Base-by-base conservation (phyloP, 2,888 invertebrate genomes). In the Eretmocerus hayati region DNA sequence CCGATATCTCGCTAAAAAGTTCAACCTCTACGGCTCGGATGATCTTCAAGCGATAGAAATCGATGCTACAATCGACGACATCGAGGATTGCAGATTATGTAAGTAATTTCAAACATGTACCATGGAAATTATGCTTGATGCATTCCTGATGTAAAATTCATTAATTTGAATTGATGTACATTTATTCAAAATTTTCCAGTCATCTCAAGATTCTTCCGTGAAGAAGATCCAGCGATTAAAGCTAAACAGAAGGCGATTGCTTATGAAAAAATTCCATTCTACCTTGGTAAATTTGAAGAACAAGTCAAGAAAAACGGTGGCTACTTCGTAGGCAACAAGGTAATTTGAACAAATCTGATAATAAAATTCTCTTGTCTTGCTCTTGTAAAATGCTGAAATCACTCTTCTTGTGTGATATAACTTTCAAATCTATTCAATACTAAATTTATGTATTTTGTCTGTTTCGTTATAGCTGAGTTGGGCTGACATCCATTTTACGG, bases 41-140 rank as follows among this genome's bases (percentile, higher is more conserved):
- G 74, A 75, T 2, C 69, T 75, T 64, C 72, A 77, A 33, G 74
- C 76, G 50, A 69, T 76, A 3, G 62, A 74, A 3, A 65, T 77
- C 42, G 79, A 80, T 45, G 69, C 73, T 16, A 55, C 67, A 2
- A 74, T 72, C 1, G 74, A 74, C 36, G 74, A 67, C 39, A 63
- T 77, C 36, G 75, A 75, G 22, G 78, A 78, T 53, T 66, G 75
- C 54, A 74, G 75, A 70, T 11, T 58, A 23, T 68, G 79, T 79
- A 63, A 69, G 72, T 22, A 11, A 26, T 26, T 26, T 9, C 26
- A 11, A 26, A 26, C 8, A 26, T 6, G 11, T 26, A 26, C 26
- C 11, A n/a, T n/a, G 11, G 26, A 26, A 26, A 26, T 26, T 26
- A 26, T 11, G 11, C 26, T 26, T n/a, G n/a, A n/a, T n/a, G n/a